Conservation (phyloP, 2,888 invertebrate genomes). For the Trissonchulus latispiculum region DNA sequence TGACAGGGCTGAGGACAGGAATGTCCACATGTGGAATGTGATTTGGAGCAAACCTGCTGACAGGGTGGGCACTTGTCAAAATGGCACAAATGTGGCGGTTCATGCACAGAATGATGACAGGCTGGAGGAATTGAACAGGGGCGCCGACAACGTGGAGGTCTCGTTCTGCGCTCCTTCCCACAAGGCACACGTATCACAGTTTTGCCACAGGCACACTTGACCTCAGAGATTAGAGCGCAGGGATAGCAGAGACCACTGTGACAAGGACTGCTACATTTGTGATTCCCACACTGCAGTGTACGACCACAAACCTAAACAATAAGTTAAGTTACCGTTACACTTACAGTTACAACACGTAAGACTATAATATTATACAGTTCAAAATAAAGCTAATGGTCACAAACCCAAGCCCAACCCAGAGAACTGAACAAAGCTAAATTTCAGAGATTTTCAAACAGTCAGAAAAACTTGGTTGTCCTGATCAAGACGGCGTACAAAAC, state of each 20-base stretch:
- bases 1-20: conserved; percentile 5
- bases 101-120: conserved; percentile 67
- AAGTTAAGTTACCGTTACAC: too few species aligned
- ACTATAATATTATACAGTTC: too few species aligned
- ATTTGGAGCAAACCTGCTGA: conserved; percentile 61
- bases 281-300: conserved; percentile 69
- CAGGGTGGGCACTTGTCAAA: conserved; percentile 74
- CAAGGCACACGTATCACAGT: conserved; percentile 71
- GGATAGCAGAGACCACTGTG: conserved; percentile 64
- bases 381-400: too few species aligned
- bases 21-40: not conserved
- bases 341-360: too few species aligned
- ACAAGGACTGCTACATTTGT: conserved; percentile 69
- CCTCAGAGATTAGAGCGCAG: conserved; percentile 59
- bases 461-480: too few species aligned
- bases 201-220: conserved; percentile 66
- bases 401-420: too few species aligned
- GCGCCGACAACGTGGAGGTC: conserved; percentile 66
- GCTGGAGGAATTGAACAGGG: conserved; percentile 64
- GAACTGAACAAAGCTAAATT: too few species aligned
- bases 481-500: too few species aligned
- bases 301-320: conserved; percentile 57
- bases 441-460: too few species aligned
- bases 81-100: conserved; percentile 68
- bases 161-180: conserved; percentile 63